Conservation (phyloP, 2,113 vertebrate genomes). For the Marcusenius ussheri region DNA sequence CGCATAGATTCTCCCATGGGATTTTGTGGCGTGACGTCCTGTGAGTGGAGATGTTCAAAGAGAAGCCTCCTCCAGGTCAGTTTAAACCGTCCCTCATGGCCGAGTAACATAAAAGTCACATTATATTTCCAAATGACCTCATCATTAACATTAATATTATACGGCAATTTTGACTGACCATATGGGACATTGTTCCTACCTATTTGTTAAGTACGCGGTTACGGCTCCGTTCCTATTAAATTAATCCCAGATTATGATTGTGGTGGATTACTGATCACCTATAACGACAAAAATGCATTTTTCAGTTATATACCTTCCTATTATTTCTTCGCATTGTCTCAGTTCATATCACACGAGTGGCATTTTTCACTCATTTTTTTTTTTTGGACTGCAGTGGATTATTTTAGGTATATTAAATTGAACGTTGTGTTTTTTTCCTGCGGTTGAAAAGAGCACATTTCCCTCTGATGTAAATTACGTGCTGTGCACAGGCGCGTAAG, state of each 20-base stretch:
- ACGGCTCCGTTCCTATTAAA: not conserved
- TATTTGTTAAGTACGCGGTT: not conserved
- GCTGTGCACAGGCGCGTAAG: not conserved
- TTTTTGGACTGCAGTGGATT: not conserved
- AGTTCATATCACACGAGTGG: not conserved
- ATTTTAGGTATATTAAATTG: not conserved
- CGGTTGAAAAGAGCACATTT: not conserved
- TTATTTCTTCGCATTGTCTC: not conserved
- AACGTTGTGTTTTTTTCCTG: not conserved
- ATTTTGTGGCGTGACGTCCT: constrained; percentile 43
- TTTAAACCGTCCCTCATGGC: not conserved
- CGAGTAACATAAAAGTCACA: not conserved
- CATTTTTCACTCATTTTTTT: not conserved
- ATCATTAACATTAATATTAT: not conserved
- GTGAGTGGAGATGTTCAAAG: constrained; percentile 67
- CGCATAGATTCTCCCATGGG: constrained; percentile 63
- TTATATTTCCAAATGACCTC: not conserved
- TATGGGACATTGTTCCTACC: not conserved
- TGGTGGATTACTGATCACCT: not conserved
- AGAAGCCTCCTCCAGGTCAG: constrained; percentile 65
- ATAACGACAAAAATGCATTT: not conserved
- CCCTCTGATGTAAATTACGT: not conserved
- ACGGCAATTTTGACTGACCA: not conserved
- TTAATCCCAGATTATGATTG: not conserved
- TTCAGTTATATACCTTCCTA: not conserved